Evolutionary conservation across 1,140 invertebrate species (phyloP).

Genomic region (Maconellicoccus hirsutus): DNA sequence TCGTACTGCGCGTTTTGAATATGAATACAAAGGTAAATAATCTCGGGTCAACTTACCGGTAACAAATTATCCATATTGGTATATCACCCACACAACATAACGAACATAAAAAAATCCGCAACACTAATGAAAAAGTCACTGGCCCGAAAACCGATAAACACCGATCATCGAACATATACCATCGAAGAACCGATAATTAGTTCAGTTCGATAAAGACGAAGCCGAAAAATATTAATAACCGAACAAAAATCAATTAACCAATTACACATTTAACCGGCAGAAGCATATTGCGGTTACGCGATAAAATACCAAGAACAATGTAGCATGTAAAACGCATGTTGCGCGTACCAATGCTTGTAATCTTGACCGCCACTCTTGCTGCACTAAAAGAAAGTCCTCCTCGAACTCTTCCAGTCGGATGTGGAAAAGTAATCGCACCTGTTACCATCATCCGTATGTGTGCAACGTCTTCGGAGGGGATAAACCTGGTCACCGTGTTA

Average conservation of each 20-base stretch:
- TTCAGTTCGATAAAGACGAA: not conserved
- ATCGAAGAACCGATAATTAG: not conserved
- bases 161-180: not conserved
- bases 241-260: not conserved
- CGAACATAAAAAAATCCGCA: not conserved
- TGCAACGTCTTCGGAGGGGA: conserved; percentile 1
- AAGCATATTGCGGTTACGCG: not conserved
- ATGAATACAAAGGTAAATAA: no score
- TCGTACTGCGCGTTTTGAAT: no score
- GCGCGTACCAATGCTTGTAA: not conserved
- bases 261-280: not conserved
- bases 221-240: not conserved
- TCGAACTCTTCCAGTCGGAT: conserved; percentile 15
- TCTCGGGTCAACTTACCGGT: not conserved
- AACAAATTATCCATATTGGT: not conserved
- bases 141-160: not conserved
- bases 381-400: conserved; percentile 11
- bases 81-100: not conserved
- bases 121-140: not conserved
- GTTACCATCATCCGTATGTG: conserved; percentile 15
- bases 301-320: not conserved
- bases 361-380: conserved; percentile 14
- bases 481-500: conserved; percentile 22
- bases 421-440: conserved; percentile 18
- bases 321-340: conserved; percentile 8